Conservation (phyloP, 1,140 invertebrate genomes). For the Drosophila lacteicornis region DNA sequence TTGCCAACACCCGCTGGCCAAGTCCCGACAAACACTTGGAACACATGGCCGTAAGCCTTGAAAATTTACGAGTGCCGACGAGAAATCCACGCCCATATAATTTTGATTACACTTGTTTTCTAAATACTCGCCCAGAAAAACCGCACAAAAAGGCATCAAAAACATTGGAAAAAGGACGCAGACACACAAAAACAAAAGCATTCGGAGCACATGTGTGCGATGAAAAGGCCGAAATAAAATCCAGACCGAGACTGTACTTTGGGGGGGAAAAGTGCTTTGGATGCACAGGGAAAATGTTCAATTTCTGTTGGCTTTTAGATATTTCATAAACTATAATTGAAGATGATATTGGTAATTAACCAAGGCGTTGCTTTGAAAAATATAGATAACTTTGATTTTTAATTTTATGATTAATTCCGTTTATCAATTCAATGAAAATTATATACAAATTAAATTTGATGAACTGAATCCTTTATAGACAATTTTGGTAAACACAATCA, state of each 20-base stretch:
- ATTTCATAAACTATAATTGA: no score
- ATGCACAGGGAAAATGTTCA: slow-evolving; percentile 3
- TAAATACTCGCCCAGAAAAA: slow-evolving; percentile 69
- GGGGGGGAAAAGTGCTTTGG: not conserved
- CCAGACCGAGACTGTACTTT: slow-evolving; percentile 44
- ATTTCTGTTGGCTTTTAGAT: no score
- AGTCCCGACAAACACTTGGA: slow-evolving; percentile 34
- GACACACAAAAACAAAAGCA: slow-evolving; percentile 40
- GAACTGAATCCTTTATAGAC: no score
- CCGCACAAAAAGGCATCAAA: slow-evolving; percentile 49
- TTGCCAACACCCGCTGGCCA: slow-evolving; percentile 54
- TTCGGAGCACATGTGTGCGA: slow-evolving; percentile 50
- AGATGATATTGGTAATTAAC: no score
- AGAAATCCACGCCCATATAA: slow-evolving; percentile 75
- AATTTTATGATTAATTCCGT: no score
- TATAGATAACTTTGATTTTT: no score
- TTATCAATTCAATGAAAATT: no score
- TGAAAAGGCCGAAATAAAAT: slow-evolving; percentile 65
- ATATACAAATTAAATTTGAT: no score
- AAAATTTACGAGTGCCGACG: slow-evolving; percentile 63
- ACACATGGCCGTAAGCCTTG: slow-evolving; percentile 70
- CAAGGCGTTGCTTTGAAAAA: no score
- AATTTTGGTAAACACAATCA: no score
- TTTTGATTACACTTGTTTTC: slow-evolving; percentile 83
- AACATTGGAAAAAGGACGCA: slow-evolving; percentile 30